phyloP scores from a whole-genome alignment of 2,113 vertebrate genomes.

The Lota lota region DNA sequence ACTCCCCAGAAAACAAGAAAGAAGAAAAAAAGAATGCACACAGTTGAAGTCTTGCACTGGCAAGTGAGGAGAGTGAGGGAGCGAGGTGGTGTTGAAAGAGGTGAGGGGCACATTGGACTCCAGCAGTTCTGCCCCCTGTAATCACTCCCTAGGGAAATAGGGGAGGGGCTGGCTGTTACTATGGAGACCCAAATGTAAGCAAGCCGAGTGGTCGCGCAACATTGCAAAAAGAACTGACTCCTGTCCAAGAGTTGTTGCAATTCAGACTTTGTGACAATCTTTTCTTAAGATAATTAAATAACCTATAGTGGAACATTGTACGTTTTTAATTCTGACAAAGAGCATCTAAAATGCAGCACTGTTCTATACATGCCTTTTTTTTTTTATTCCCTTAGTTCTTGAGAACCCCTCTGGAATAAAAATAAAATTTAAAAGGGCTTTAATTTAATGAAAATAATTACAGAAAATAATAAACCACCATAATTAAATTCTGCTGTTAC shows the following conservation, averaged over 20 bases:
- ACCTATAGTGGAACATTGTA: slow-evolving; percentile 28
- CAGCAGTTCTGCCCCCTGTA: slow-evolving; percentile 26
- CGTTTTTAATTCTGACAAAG: slow-evolving; percentile 31
- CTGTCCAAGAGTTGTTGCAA: slow-evolving; percentile 55
- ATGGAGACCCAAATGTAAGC: slow-evolving; percentile 45
- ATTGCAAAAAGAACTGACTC: slow-evolving; percentile 36
- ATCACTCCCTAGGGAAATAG: slow-evolving; percentile 5
- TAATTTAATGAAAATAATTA: not conserved
- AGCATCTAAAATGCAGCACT: slow-evolving; percentile 53
- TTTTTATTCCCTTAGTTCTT: slow-evolving; percentile 29
- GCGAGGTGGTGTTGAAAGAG: slow-evolving; percentile 18
- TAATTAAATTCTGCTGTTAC: too few species aligned
- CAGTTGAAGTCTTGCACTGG: not conserved
- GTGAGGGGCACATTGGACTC: slow-evolving; percentile 40
- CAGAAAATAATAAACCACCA: not conserved
- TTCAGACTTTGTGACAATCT: slow-evolving; percentile 73
- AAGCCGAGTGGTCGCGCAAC: slow-evolving; percentile 26
- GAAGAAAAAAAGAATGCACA: slow-evolving; percentile 23
- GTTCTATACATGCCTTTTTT: slow-evolving; percentile 65
- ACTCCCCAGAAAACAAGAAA: slow-evolving; percentile 33
- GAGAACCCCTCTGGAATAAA: slow-evolving; percentile 36
- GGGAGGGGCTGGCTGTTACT: slow-evolving; percentile 33
- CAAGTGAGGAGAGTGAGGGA: slow-evolving; percentile 16
- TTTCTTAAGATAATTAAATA: slow-evolving; percentile 50
- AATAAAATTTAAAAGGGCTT: not conserved